phyloP scores from a whole-genome alignment of 2,797 vertebrate genomes.

The Aplochiton taeniatus region DNA sequence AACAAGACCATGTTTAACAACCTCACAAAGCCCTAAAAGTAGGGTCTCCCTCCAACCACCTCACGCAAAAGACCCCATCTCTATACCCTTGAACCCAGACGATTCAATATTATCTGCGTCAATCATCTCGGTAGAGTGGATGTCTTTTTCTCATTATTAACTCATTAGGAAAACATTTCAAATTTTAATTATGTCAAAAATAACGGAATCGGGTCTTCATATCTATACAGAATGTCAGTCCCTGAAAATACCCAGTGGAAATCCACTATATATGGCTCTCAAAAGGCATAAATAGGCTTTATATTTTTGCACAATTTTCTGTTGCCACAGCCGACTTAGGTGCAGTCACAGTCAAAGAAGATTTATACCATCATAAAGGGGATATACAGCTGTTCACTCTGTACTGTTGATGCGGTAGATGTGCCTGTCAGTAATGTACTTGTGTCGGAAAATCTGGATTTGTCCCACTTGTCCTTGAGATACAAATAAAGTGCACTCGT shows the following conservation, averaged over 20 bases:
- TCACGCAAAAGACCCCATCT: slow-evolving; percentile 23
- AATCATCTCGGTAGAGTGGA: no score
- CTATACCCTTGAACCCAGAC: no score
- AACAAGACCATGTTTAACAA: slow-evolving; percentile 73
- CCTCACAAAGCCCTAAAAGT: slow-evolving; percentile 70
- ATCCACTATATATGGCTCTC: neutral
- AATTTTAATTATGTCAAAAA: no score
- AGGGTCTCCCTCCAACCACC: slow-evolving; percentile 58
- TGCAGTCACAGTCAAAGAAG: slow-evolving; percentile 46
- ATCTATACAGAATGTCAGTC: no score
- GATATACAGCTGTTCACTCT: slow-evolving; percentile 36
- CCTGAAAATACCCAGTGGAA: no score
- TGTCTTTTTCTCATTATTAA: no score
- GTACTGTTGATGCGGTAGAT: slow-evolving; percentile 20
- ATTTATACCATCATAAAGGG: slow-evolving; percentile 57
- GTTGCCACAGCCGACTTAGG: slow-evolving; percentile 52
- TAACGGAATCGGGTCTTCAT: no score
- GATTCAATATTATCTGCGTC: no score
- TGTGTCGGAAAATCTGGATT: slow-evolving; percentile 30
- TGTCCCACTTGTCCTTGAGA: slow-evolving; percentile 54
- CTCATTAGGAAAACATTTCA: no score
- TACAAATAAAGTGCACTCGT: slow-evolving; percentile 11
- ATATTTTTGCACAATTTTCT: slow-evolving; percentile 48
- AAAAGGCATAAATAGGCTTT: slow-evolving; percentile 20
- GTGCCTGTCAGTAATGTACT: slow-evolving; percentile 32